phyloP scores from a whole-genome alignment of 2,113 vertebrate species.

The Cepphus grylle region DNA sequence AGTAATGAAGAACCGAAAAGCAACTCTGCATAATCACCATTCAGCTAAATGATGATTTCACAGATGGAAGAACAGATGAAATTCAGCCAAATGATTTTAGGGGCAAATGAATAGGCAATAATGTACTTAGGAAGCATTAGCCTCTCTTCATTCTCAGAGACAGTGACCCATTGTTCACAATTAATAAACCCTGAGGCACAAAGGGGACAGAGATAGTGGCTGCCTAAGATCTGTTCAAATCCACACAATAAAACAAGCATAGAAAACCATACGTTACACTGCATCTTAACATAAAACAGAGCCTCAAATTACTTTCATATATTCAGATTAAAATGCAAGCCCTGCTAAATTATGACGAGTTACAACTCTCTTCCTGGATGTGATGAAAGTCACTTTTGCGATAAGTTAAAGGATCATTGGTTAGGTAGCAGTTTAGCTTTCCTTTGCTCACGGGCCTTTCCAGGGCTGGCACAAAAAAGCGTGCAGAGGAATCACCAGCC shows the following conservation, averaged over 20 bases:
- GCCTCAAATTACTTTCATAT: background rate
- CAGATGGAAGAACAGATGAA: conserved; percentile 75
- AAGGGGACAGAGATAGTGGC: background rate
- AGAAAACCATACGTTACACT: background rate
- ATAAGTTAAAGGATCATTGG: background rate
- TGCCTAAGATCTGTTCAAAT: background rate
- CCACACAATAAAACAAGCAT: background rate
- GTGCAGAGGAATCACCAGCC: background rate
- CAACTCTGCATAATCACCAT: conserved; percentile 64
- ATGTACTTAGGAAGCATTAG: conserved; percentile 65
- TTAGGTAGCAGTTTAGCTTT: background rate
- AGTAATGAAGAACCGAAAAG: conserved; percentile 68
- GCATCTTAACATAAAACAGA: background rate
- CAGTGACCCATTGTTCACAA: conserved; percentile 58
- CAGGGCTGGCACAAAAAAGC: background rate
- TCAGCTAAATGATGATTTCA: conserved; percentile 73
- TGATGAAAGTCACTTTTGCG: background rate
- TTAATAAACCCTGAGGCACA: conserved; percentile 50
- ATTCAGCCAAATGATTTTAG: conserved; percentile 66
- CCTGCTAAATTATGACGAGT: background rate
- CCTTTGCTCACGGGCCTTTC: background rate
- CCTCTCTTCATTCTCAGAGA: conserved; percentile 61
- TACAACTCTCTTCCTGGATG: background rate
- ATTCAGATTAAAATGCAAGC: background rate
- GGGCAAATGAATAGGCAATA: conserved; percentile 67